Evolutionary conservation across 1,140 invertebrate genomes (phyloP).

Genomic region (Steinernema khuongi): DNA sequence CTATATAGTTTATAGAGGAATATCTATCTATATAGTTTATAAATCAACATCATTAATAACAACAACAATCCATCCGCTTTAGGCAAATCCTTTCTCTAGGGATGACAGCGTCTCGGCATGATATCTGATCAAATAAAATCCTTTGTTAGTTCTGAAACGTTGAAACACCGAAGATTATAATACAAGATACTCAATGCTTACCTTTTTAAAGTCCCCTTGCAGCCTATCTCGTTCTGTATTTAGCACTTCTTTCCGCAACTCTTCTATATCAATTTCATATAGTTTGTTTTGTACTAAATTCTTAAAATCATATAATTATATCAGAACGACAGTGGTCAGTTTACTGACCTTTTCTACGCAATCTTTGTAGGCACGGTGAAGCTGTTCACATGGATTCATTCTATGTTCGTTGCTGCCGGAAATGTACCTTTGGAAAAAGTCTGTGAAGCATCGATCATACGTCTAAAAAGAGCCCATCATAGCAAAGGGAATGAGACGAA

Average conservation of each 20-base stretch:
- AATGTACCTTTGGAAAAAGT: conserved; percentile 53
- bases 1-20: background rate
- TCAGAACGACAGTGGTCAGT: background rate
- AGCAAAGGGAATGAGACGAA: too few relatives aligned
- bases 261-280: conserved; percentile 55
- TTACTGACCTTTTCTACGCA: conserved; percentile 54
- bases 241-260: conserved; percentile 50
- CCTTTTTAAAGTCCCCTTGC: conserved; percentile 31
- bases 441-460: conserved; percentile 55
- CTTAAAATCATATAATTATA: background rate
- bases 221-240: conserved; percentile 45
- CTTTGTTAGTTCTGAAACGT: background rate
- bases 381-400: conserved; percentile 50
- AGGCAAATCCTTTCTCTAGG: background rate
- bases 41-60: background rate
- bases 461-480: conserved; percentile 50
- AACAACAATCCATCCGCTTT: background rate
- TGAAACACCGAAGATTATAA: background rate
- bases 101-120: background rate
- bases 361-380: conserved; percentile 47
- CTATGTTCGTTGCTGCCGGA: conserved; percentile 45
- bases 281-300: conserved; percentile 32
- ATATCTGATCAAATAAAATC: conserved; percentile 6
- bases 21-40: background rate
- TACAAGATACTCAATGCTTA: background rate